A percentile compares a stretch with the other conserved stretches of the same genome.
phyloP scores from a whole-genome alignment of 1,140 invertebrate species.

The Psix sp. region DNA sequence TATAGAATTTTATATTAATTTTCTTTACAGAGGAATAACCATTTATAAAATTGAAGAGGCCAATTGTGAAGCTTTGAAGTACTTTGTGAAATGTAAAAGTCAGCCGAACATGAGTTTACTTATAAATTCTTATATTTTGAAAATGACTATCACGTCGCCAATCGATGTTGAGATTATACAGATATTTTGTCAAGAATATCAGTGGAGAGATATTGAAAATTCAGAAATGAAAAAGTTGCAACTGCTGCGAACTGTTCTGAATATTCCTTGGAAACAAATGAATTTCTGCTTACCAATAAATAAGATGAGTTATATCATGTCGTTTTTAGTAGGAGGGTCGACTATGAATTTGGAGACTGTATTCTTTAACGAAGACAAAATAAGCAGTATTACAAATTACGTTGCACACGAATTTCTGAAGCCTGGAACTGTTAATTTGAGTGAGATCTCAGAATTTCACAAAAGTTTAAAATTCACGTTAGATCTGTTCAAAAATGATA shows the following conservation, averaged over 20 bases:
- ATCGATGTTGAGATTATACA: constrained; percentile 19
- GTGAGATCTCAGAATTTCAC: constrained; percentile 20
- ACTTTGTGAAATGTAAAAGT: constrained; percentile 6
- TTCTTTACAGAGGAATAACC: constrained; percentile 35
- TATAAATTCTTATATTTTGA: constrained; percentile 17
- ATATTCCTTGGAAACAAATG: constrained; percentile 23
- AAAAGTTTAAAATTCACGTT: constrained; percentile 1
- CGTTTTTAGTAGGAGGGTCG: constrained; percentile 16
- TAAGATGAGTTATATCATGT: constrained; percentile 31
- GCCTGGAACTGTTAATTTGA: background rate
- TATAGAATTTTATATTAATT: too few species aligned
- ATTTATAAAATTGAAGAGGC: constrained; percentile 30
- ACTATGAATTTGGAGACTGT: background rate
- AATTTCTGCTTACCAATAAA: constrained; percentile 39
- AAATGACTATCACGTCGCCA: constrained; percentile 8
- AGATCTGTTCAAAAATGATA: too few species aligned
- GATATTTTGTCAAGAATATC: constrained; percentile 26
- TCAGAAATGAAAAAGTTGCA: constrained; percentile 7
- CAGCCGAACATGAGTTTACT: constrained; percentile 10
- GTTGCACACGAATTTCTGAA: constrained; percentile 15
- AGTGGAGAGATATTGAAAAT: constrained; percentile 13
- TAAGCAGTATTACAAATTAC: constrained; percentile 19
- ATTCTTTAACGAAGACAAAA: constrained; percentile 12
- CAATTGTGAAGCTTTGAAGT: constrained; percentile 12
- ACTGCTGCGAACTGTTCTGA: constrained; percentile 14